These are phyloP conservation scores for Pachypanchax playfairii DNA, from an alignment of 2,113 vertebrate species.

Conservation along the genomic window DNA sequence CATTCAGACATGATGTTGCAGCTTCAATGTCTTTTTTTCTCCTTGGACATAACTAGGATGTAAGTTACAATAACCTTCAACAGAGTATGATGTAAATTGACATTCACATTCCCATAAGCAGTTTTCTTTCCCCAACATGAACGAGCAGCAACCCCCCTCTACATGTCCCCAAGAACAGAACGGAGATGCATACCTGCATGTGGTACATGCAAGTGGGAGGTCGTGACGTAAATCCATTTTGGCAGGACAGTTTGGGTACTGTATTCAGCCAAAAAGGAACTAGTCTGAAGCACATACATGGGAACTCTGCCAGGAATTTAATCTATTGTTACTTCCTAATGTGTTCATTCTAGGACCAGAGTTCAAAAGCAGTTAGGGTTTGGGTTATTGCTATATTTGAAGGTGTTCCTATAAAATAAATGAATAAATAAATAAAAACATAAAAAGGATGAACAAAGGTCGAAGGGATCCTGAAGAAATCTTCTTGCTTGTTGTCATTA, in stretches of 20 bases:
- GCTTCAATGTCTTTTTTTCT: no score
- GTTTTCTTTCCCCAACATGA: constrained; percentile 7
- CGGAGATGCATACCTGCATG: constrained; percentile 52
- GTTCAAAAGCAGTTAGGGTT: background rate
- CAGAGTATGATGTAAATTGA: no score
- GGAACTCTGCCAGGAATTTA: constrained; percentile 38
- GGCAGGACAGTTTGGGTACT: constrained; percentile 58
- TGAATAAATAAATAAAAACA: constrained; percentile 20
- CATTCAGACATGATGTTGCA: no score
- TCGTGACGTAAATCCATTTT: constrained; percentile 60
- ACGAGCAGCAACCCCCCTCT: constrained; percentile 18
- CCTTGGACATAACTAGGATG: no score
- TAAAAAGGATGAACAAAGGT: constrained; percentile 37
- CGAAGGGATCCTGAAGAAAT: constrained; percentile 22
- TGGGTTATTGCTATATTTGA: constrained; percentile 5
- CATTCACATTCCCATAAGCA: background rate
- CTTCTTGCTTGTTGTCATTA: constrained; percentile 42
- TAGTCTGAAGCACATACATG: constrained; percentile 51
- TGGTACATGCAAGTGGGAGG: constrained; percentile 41
- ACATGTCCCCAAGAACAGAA: constrained; percentile 11
- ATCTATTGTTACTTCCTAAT: constrained; percentile 35
- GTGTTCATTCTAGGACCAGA: constrained; percentile 25
- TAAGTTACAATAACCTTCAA: no score
- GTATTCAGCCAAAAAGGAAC: constrained; percentile 62
- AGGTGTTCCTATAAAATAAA: no score